Percentiles rank a stretch among this genome's conserved stretches.
Evolutionary conservation across 1,140 invertebrate genomes (phyloP).

Genomic region (Eufriesea mexicana): DNA sequence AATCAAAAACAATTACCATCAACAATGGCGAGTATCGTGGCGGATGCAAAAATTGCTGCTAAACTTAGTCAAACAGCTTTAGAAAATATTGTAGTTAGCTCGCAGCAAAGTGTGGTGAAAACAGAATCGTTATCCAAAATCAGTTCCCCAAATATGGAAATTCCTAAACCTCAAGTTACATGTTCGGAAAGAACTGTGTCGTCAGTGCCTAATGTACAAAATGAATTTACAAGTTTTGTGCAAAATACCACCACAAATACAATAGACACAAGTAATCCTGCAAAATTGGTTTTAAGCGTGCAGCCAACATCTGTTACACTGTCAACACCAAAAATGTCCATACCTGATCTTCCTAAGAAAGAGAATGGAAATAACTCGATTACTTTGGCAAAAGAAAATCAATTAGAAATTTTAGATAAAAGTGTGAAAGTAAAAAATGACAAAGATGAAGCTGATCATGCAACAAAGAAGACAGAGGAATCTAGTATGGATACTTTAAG

Average conservation of each 20-base stretch:
- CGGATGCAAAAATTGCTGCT: constrained; percentile 76
- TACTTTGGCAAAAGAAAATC: constrained; percentile 31
- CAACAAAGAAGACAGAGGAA: constrained; percentile 52
- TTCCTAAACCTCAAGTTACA: constrained; percentile 19
- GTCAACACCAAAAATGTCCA: constrained; percentile 74
- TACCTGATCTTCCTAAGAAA: constrained; percentile 70
- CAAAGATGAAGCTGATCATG: constrained; percentile 39
- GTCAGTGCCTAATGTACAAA: constrained; percentile 2
- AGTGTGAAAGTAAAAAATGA: constrained; percentile 44
- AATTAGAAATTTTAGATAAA: constrained; percentile 38
- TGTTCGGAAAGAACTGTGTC: not conserved
- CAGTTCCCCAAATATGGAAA: not conserved
- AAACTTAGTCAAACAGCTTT: constrained; percentile 72
- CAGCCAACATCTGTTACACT: constrained; percentile 74
- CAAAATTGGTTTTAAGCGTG: constrained; percentile 59
- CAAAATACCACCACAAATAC: constrained; percentile 5
- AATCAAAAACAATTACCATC: constrained; percentile 65
- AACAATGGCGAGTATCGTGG: constrained; percentile 72
- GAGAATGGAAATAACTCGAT: constrained; percentile 32
- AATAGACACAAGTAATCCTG: constrained; percentile 30
- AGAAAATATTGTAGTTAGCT: constrained; percentile 54
- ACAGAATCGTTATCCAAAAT: constrained; percentile 26
- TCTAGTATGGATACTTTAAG: constrained; percentile 13
- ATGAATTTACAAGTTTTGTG: constrained; percentile 14
- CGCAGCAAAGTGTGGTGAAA: constrained; percentile 23